Evolutionary conservation across 2,113 vertebrate species (phyloP), one percentile per base, ranked within the genome.

Genomic region (Neolamprologus sp.): DNA sequence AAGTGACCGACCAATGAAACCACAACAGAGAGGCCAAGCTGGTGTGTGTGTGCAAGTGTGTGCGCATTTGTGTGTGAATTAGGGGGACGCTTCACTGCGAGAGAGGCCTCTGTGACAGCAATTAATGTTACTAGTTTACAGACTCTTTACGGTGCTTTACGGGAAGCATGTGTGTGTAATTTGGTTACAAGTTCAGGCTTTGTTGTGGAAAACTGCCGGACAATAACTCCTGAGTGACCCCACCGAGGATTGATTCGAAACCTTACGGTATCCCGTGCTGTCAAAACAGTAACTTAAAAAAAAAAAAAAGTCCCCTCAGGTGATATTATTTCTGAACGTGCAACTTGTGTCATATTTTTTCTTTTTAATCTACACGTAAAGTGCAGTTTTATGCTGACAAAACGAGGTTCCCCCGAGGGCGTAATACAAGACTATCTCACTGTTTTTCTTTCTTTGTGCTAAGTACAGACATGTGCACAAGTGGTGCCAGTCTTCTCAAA

Each of bases 1-100:
- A 89, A 88, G 91, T 93, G 91, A 92, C 92, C 87, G 91, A 93
- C 90, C 87, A 92, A 90, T 94, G 88, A 94, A 95, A 95, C 93
- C 93, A 94, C 91, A 95, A 94, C 93, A 94, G 85, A 93, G 92
- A 90, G 91, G 87, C 87, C 89, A 85, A 81, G 86, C 88, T 68
- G 47, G 84, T 45, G 85, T 80, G 63, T 84, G 80, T 85, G 89
- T 30, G 86, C 30, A 35, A 53, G 28, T 23, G 83, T 84, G 57
- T 37, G 35, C 53, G 12, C 71, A n/a, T 80, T 85, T 82, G 88
- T 79, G 85, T 88, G 88, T 88, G 71, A 63, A 58, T 53, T 60
- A 42, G 51, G 78, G 82, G 82, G 87, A 81, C 42, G 16, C 84
- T 90, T 88, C 49, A 71, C 88, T 86, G 54, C 21, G 14, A 90